phyloP scores from a whole-genome alignment of 2,888 invertebrate genomes.

The Onchidella celtica region DNA sequence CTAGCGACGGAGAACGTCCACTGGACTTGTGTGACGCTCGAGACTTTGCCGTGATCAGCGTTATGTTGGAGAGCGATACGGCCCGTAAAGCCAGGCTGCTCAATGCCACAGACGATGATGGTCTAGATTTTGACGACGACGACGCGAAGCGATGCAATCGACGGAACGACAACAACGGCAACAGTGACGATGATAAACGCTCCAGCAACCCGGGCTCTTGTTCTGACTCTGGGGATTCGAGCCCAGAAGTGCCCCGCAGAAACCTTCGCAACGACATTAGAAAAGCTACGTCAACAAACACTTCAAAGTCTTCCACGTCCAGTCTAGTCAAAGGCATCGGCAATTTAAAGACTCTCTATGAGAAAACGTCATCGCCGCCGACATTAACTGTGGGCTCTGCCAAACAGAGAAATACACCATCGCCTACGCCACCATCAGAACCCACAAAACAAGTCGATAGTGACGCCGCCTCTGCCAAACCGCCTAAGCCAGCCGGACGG shows the following conservation, averaged over 20 bases:
- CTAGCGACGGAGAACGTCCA: constrained; percentile 77
- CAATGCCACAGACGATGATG: constrained; percentile 53
- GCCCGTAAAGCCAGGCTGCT: constrained; percentile 43
- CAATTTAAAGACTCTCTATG: not conserved
- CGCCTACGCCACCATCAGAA: not conserved
- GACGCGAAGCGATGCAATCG: constrained; percentile 2
- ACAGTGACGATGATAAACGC: not conserved
- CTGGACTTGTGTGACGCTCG: constrained; percentile 76
- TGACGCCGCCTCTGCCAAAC: not conserved
- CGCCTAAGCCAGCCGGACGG: constrained; percentile 19
- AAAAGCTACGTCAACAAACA: constrained; percentile 6
- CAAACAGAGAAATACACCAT: not conserved
- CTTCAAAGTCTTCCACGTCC: not conserved
- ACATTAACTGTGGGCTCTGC: not conserved
- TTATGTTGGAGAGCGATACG: constrained; percentile 68
- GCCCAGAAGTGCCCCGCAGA: constrained; percentile 6
- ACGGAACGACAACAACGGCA: not conserved
- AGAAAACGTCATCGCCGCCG: constrained; percentile 4
- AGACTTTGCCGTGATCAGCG: constrained; percentile 74
- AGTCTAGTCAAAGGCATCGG: constrained; percentile 13
- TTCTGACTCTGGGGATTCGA: constrained; percentile 14
- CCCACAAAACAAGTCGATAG: not conserved
- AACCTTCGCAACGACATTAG: not conserved
- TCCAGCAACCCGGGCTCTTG: not conserved
- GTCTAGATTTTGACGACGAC: constrained; percentile 54